Evolutionary conservation across 1,140 invertebrate genomes (phyloP).

Genomic region (Drosophila virilis): DNA sequence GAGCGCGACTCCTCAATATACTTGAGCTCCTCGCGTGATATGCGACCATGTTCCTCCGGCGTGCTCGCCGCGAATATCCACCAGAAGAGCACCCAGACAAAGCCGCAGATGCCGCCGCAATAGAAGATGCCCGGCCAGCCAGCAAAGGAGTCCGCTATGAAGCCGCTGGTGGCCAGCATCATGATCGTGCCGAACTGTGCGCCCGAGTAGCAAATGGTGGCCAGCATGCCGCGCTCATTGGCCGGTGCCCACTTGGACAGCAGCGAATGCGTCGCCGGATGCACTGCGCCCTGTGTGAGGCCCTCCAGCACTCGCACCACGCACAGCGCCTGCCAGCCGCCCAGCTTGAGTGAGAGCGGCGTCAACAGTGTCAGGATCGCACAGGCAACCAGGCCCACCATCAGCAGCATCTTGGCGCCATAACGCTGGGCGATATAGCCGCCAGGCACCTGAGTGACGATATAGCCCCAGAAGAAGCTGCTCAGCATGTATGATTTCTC

Average conservation of each 20-base stretch:
- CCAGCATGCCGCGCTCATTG: constrained; percentile 86
- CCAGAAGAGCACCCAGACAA: constrained; percentile 88
- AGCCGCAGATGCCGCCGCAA: constrained; percentile 87
- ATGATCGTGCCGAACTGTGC: constrained; percentile 91
- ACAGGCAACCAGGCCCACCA: constrained; percentile 59
- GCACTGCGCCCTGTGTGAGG: constrained; percentile 91
- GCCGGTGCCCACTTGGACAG: constrained; percentile 91
- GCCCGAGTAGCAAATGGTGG: constrained; percentile 87
- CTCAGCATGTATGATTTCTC: constrained; percentile 83
- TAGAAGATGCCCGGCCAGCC: constrained; percentile 94
- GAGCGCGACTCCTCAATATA: constrained; percentile 87
- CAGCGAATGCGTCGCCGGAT: constrained; percentile 91
- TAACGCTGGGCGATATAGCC: constrained; percentile 81
- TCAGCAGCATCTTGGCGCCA: constrained; percentile 86
- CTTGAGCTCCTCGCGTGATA: constrained; percentile 86
- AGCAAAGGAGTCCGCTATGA: constrained; percentile 86
- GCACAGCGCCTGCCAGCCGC: constrained; percentile 86
- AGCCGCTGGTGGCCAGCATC: constrained; percentile 87
- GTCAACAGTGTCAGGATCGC: constrained; percentile 85
- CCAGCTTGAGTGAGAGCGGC: constrained; percentile 73
- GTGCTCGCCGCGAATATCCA: constrained; percentile 87
- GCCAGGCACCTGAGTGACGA: constrained; percentile 74
- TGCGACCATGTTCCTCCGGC: constrained; percentile 86
- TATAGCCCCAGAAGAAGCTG: constrained; percentile 87
- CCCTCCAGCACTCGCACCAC: constrained; percentile 90